Evolutionary conservation across 2,888 invertebrate species (phyloP), one percentile per base, ranked within the genome.

Genomic region (Rhagonycha lutea): DNA sequence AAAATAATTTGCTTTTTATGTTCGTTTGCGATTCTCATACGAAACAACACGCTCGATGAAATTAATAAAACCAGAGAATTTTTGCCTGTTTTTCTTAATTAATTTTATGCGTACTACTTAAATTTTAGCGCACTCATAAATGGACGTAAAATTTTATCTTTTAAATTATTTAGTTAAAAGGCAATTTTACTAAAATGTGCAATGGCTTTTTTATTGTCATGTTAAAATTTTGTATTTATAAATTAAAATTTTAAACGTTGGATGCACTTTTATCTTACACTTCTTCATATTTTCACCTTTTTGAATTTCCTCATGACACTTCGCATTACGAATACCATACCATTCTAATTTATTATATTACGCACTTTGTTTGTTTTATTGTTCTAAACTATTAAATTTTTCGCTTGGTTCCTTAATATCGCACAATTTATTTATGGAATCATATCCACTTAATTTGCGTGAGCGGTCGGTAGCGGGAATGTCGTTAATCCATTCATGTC

Each of bases 71-170:
- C 26, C 24, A 65, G 26, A 24, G 63, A 24, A 62, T 26, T 23
- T 24, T n/a, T 65, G 24, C 62, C 63, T 24, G 63, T 65, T 65
- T 65, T 65, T 65, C 63, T 65, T 47, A 65, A 65, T 65, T 65
- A 65, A 24, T 65, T 65, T 65, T 65, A 65, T 65, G 23, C 63
- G 12, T 24, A 24, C 63, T 65, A 65, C 63, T 65, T 65, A 47
- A 47, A 47, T 47, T 47, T 47, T 47, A 47, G 47, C 47, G 47
- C n/a, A 47, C 47, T 47, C 47, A 23, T 62, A 23, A 24, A 62
- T 62, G 18, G 62, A 62, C 62, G 62, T 62, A 24, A 62, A 62
- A 18, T 62, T 62, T 24, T 62, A 62, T 62, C 62, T 62, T 62
- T 62, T 47, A 47, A 47, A 47, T 47, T 47, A 47, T 47, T 47